phyloP scores from a whole-genome alignment of 2,797 vertebrate genomes.

The Sparidentex hasta region DNA sequence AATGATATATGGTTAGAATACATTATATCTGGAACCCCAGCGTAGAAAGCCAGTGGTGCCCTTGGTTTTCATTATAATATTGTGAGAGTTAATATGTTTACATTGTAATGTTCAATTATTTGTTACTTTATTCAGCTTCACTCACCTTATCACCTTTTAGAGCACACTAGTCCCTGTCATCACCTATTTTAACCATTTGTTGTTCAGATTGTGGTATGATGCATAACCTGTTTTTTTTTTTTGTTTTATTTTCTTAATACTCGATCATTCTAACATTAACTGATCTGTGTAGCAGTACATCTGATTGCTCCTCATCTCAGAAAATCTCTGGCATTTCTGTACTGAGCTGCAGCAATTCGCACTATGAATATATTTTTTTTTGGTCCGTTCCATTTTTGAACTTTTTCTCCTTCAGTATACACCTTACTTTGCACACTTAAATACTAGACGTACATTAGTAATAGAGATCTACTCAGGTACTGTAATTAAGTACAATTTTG shows the following conservation, averaged over 20 bases:
- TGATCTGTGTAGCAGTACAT: conserved; percentile 14
- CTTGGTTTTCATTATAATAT: too few species aligned
- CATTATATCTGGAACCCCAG: neutral
- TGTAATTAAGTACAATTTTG: too few species aligned
- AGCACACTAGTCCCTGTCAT: neutral
- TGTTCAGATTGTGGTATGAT: neutral
- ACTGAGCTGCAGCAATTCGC: neutral
- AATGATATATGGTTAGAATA: neutral
- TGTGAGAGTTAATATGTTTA: neutral
- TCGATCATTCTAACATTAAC: neutral
- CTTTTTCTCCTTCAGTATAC: too few species aligned
- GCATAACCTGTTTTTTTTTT: neutral
- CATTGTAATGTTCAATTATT: neutral
- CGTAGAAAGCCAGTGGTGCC: neutral
- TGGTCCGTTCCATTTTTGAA: neutral
- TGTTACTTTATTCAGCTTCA: neutral
- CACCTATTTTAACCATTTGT: neutral
- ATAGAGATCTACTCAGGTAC: too few species aligned
- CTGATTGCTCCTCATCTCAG: neutral
- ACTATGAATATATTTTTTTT: neutral
- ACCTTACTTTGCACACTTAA: too few species aligned
- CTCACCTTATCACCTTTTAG: neutral
- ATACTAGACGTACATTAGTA: too few species aligned
- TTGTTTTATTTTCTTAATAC: conserved; percentile 1
- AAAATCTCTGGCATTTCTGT: conserved; percentile 10